A percentile compares a stretch with the other conserved stretches of the same genome.
These are phyloP conservation scores for Charina bottae DNA, from an alignment of 2,113 vertebrate genomes.

Conservation along the genomic window DNA sequence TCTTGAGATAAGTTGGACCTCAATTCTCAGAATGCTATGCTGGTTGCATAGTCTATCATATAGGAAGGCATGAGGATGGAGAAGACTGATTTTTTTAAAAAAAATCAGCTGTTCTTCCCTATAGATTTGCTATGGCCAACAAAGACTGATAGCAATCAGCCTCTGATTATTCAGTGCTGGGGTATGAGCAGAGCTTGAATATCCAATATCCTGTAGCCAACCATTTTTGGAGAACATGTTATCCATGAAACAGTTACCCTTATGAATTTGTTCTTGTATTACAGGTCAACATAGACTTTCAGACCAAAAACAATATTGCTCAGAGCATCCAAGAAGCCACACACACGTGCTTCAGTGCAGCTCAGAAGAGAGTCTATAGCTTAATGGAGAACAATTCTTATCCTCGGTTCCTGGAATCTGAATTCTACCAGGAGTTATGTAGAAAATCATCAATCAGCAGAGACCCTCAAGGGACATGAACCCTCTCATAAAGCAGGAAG, in stretches of 20 bases:
- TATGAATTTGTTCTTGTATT: conserved; percentile 17
- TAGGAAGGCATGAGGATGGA: not conserved
- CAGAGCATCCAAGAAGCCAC: conserved; percentile 80
- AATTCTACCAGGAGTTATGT: conserved; percentile 79
- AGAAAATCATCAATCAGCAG: conserved; percentile 66
- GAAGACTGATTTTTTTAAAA: not conserved
- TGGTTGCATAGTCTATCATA: not conserved
- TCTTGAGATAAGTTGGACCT: not conserved
- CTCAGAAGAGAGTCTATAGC: conserved; percentile 87
- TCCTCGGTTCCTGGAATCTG: conserved; percentile 86
- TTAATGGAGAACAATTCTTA: conserved; percentile 94
- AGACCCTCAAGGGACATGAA: conserved; percentile 71
- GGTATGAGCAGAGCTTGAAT: not conserved
- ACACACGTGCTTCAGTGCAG: conserved; percentile 78
- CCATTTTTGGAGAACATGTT: not conserved
- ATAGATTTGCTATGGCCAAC: not conserved
- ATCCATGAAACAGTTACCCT: not conserved
- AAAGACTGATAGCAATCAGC: not conserved
- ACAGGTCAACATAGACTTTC: conserved; percentile 91
- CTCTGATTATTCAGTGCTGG: not conserved
- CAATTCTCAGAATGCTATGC: not conserved
- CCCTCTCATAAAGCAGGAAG: rapidly evolving
- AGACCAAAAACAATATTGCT: conserved; percentile 81
- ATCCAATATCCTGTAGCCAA: not conserved
- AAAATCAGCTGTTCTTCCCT: not conserved